A percentile compares a stretch with the other conserved stretches of the same genome.
phyloP scores from a whole-genome alignment of 2,888 invertebrate genomes.

The Fragum whitleyi region DNA sequence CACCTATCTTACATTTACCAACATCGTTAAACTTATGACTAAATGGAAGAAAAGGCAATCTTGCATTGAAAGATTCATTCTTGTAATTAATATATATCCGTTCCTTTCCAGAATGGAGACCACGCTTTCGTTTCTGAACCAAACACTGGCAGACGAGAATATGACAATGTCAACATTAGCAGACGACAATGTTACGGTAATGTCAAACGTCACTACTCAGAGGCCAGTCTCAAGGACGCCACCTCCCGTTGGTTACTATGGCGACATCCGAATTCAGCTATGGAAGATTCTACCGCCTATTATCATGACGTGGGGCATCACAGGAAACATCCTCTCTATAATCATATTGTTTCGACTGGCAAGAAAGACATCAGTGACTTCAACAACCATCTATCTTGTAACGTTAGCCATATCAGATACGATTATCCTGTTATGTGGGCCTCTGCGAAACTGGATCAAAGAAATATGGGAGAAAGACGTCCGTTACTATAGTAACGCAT shows the following conservation, averaged over 20 bases:
- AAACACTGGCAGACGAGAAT: background rate
- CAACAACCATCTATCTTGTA: constrained; percentile 72
- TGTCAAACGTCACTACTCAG: background rate
- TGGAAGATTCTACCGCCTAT: constrained; percentile 71
- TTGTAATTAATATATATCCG: no score
- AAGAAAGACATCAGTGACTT: constrained; percentile 58
- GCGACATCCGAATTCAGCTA: constrained; percentile 40
- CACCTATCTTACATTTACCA: no score
- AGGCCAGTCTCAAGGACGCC: constrained; percentile 1
- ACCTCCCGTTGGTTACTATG: constrained; percentile 47
- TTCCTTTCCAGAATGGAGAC: constrained; percentile 8
- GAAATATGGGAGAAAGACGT: constrained; percentile 61
- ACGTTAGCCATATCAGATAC: constrained; percentile 71
- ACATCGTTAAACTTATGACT: no score
- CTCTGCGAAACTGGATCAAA: constrained; percentile 68
- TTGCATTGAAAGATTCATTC: no score
- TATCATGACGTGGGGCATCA: constrained; percentile 72
- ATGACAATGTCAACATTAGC: background rate
- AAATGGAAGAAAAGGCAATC: no score
- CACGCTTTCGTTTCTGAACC: background rate
- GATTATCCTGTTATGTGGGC: constrained; percentile 72
- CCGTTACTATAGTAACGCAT: constrained; percentile 45
- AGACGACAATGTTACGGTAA: background rate
- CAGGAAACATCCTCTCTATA: constrained; percentile 75
- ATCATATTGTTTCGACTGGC: constrained; percentile 66